Conservation (phyloP, 2,797 vertebrate species). For the Anisognathus igniventris region DNA sequence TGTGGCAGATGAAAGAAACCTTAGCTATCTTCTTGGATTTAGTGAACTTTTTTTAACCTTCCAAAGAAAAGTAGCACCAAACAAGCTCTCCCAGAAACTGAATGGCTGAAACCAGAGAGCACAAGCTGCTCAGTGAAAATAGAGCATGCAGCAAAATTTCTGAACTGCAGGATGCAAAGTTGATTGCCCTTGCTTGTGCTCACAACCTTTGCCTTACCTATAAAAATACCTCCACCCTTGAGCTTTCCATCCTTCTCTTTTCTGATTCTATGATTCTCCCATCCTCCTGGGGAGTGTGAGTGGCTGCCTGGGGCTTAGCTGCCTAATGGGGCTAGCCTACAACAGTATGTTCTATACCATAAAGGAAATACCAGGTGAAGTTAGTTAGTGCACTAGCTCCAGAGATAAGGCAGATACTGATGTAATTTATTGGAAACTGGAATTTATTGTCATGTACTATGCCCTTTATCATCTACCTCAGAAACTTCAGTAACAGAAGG, state of each 20-base stretch:
- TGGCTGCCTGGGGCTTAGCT: not conserved
- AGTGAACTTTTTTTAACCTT: not conserved
- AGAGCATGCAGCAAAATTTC: not conserved
- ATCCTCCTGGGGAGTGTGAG: not conserved
- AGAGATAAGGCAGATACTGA: not conserved
- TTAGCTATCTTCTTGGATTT: not conserved
- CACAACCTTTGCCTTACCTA: not conserved
- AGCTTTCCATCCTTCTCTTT: not conserved
- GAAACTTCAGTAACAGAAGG: not conserved
- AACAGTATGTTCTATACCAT: not conserved
- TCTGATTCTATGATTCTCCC: not conserved
- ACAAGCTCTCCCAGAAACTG: not conserved
- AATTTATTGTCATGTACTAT: not conserved
- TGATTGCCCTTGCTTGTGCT: not conserved
- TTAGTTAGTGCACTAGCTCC: not conserved
- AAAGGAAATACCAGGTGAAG: not conserved
- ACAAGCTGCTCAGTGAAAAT: not conserved
- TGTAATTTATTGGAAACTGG: not conserved
- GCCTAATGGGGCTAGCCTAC: not conserved
- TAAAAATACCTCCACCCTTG: not conserved
- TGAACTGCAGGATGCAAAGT: not conserved
- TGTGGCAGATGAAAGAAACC: not conserved
- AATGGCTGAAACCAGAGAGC: not conserved
- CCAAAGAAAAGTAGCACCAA: not conserved
- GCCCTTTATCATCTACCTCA: not conserved